These are phyloP conservation scores for Lamprotornis superbus DNA, from an alignment of 2,113 vertebrate species.

Conservation along the genomic window DNA sequence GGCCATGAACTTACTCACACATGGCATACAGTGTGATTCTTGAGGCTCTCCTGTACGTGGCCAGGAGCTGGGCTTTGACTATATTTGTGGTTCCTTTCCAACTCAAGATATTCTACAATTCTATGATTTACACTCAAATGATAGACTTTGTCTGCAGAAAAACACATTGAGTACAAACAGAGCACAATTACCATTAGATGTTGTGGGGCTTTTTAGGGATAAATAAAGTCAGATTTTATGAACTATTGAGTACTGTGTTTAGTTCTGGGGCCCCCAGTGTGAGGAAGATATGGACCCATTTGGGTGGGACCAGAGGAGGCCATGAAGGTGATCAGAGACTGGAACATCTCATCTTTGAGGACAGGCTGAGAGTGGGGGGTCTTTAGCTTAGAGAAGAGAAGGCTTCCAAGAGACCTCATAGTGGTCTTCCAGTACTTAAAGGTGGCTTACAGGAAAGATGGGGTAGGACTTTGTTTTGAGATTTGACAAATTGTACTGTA, in stretches of 20 bases:
- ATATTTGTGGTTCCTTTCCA: not conserved
- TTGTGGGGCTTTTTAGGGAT: not conserved
- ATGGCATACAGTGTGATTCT: rapidly evolving
- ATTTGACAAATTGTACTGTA: not conserved
- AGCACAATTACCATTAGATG: not conserved
- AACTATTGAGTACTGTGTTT: not conserved
- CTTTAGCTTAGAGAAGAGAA: not conserved
- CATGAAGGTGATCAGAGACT: not conserved
- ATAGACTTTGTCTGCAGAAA: not conserved
- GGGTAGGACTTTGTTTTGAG: not conserved
- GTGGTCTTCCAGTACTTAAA: not conserved
- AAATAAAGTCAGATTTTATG: not conserved
- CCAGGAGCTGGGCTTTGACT: not conserved
- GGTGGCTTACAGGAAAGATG: not conserved
- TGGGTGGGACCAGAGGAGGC: not conserved
- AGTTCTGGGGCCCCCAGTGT: not conserved
- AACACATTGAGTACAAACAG: not conserved
- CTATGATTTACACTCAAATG: not conserved
- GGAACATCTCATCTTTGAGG: not conserved
- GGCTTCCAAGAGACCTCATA: not conserved
- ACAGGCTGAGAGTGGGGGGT: not conserved
- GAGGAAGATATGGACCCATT: not conserved
- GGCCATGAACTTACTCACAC: not conserved
- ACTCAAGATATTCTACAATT: not conserved
- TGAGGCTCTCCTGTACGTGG: not conserved